Percentiles rank a stretch among this genome's conserved stretches.
Conservation (phyloP, 2,797 vertebrate genomes). For the Aldrovandia affinis region DNA sequence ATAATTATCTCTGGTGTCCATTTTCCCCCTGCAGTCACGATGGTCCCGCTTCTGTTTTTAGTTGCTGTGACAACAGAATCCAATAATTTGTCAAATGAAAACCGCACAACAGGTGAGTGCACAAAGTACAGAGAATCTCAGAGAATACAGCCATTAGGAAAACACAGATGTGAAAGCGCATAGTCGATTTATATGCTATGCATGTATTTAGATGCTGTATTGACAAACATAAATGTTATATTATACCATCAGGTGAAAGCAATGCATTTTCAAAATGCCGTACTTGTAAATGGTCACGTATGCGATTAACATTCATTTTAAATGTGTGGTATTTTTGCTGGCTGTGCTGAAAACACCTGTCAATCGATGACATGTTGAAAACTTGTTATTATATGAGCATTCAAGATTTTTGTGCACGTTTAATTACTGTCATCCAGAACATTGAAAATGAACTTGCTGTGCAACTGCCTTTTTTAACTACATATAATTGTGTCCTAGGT, state of each 20-base stretch:
- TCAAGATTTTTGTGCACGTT: not conserved
- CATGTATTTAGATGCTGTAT: not conserved
- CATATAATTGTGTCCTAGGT: conserved; percentile 24
- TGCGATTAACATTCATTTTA: not conserved
- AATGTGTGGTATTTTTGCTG: not conserved
- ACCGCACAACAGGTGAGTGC: conserved; percentile 63
- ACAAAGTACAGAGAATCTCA: not conserved
- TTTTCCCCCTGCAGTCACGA: conserved; percentile 67
- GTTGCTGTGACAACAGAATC: conserved; percentile 54
- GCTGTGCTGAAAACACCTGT: conserved; percentile 7
- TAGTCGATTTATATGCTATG: not conserved
- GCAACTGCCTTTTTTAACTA: conserved; percentile 48
- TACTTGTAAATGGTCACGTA: not conserved
- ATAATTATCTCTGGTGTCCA: conserved; percentile 43
- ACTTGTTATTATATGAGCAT: not conserved
- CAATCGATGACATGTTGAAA: conserved; percentile 10
- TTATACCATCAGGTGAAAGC: not conserved
- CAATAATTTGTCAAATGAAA: conserved; percentile 53
- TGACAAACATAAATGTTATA: no score
- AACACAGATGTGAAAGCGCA: not conserved
- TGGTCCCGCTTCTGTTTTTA: conserved; percentile 75
- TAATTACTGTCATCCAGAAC: conserved; percentile 29
- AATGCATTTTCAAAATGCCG: not conserved
- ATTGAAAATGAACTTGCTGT: conserved; percentile 1
- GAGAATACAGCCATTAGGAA: not conserved